Percentiles rank a stretch among this genome's conserved stretches.
Conservation (phyloP, 2,888 invertebrate genomes). For the Phyllotreta cruciferae region DNA sequence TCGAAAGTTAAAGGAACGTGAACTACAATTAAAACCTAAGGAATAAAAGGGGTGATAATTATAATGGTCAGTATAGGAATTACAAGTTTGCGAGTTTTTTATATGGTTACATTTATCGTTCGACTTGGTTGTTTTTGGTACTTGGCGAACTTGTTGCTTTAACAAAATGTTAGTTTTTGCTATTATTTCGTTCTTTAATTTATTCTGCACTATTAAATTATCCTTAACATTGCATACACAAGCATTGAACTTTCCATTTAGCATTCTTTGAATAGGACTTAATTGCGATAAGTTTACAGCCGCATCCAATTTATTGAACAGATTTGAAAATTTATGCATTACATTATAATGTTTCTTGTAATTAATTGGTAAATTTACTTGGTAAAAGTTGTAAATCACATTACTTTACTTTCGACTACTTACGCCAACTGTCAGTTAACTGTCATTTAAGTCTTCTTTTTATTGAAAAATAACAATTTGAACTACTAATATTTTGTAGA, state of each 20-base stretch:
- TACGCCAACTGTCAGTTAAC: too few relatives aligned
- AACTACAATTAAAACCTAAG: too few relatives aligned
- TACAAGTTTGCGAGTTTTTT: too few relatives aligned
- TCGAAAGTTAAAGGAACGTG: too few relatives aligned
- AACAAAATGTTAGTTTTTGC: not conserved
- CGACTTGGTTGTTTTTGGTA: not conserved
- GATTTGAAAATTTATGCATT: constrained; percentile 21
- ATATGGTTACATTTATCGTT: not conserved
- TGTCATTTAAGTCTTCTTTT: too few relatives aligned
- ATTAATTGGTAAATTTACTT: constrained; percentile 1
- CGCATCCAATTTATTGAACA: constrained; percentile 18
- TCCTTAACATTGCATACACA: constrained; percentile 2
- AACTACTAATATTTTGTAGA: too few relatives aligned
- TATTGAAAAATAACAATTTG: too few relatives aligned
- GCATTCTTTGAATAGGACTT: constrained; percentile 24
- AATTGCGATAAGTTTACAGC: constrained; percentile 18
- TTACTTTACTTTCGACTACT: too few relatives aligned
- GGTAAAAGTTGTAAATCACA: not conserved
- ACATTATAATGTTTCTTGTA: constrained; percentile 14
- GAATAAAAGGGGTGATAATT: not conserved
- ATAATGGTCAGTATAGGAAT: not conserved
- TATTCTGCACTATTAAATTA: constrained; percentile 4
- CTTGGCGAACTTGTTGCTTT: not conserved
- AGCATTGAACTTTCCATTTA: constrained; percentile 4
- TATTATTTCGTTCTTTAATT: not conserved